These are phyloP conservation scores for Hemibagrus wyckioides DNA, from an alignment of 2,113 vertebrate species.

Conservation along the genomic window DNA sequence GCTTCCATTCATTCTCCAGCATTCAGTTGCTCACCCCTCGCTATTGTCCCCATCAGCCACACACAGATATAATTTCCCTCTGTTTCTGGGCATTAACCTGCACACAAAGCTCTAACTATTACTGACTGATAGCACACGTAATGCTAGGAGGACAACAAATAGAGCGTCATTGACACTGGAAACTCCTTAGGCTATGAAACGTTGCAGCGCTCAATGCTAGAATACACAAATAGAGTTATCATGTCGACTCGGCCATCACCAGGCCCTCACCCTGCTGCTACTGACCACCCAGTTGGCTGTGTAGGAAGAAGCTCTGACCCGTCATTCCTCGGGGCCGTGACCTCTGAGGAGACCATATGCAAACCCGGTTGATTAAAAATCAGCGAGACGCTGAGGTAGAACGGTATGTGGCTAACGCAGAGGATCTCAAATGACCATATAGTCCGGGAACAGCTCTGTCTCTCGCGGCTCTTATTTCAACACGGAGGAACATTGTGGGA, in stretches of 20 bases:
- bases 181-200: slow-evolving; percentile 46
- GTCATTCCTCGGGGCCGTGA: slow-evolving; percentile 36
- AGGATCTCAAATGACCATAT: slow-evolving; percentile 44
- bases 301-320: slow-evolving; percentile 48
- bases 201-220: slow-evolving; percentile 18
- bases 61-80: slow-evolving; percentile 54
- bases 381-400: slow-evolving; percentile 53
- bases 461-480: slow-evolving; percentile 39
- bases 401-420: slow-evolving; percentile 46
- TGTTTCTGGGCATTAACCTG: slow-evolving; percentile 53
- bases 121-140: slow-evolving; percentile 50
- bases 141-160: slow-evolving; percentile 46
- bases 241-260: neutral
- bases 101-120: slow-evolving; percentile 55
- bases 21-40: slow-evolving; percentile 46
- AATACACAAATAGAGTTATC: slow-evolving; percentile 29
- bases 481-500: slow-evolving; percentile 29
- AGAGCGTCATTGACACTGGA: slow-evolving; percentile 40
- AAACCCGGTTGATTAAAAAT: slow-evolving; percentile 60
- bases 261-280: neutral
- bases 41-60: slow-evolving; percentile 51
- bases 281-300: slow-evolving; percentile 56
- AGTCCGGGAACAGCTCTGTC: slow-evolving; percentile 24
- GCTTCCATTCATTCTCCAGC: slow-evolving; percentile 50
- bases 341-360: slow-evolving; percentile 52